phyloP scores from a whole-genome alignment of 2,113 vertebrate species.

The Crotalus viridis region DNA sequence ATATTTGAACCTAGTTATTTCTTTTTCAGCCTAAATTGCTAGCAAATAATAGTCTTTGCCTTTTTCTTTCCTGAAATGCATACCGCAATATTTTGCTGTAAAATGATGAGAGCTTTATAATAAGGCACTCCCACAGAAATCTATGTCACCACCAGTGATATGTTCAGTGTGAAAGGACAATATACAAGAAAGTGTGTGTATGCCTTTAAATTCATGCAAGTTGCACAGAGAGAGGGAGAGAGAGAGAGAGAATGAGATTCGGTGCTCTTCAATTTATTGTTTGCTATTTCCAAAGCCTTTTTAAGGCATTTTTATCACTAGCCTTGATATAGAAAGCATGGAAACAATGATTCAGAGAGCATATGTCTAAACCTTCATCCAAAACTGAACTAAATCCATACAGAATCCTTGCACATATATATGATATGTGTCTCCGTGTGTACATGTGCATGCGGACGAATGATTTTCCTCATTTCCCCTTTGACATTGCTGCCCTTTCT shows the following conservation, averaged over 20 bases:
- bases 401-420: background rate
- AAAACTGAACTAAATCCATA: conserved; percentile 20
- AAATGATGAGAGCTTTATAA: background rate
- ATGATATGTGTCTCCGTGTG: background rate
- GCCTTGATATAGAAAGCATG: conserved; percentile 3
- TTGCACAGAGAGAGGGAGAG: background rate
- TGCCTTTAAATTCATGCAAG: background rate
- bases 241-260: background rate
- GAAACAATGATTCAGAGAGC: conserved; percentile 26
- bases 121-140: background rate
- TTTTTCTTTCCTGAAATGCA: background rate
- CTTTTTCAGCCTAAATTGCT: conserved; percentile 5
- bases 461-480: conserved; percentile 16
- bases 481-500: conserved; percentile 15
- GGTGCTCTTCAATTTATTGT: background rate
- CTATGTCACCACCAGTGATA: conserved; percentile 11
- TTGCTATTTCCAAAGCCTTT: background rate
- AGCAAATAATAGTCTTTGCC: conserved; percentile 8
- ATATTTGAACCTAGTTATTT: conserved; percentile 1
- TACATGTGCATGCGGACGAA: background rate
- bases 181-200: background rate
- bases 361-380: conserved; percentile 19
- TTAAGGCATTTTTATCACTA: background rate
- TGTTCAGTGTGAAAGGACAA: background rate
- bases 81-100: background rate